A percentile compares a stretch with the other conserved stretches of the same genome.
Evolutionary conservation across 2,797 vertebrate species (phyloP).

Genomic region (Salarias fasciatus): DNA sequence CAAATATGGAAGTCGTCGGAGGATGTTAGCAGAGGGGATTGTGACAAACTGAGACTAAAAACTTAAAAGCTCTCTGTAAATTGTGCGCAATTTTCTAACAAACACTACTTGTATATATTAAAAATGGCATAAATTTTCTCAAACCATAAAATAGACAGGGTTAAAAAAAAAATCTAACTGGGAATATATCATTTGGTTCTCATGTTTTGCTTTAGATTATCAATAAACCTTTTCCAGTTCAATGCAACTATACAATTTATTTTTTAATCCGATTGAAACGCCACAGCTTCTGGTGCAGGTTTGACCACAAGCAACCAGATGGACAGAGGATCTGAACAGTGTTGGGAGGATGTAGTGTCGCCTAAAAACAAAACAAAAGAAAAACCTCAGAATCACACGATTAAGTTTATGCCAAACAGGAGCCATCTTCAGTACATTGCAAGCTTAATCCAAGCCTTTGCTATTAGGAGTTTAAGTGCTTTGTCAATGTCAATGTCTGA

Average conservation of each 20-base stretch:
- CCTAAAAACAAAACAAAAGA: conserved; percentile 8
- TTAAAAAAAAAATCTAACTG: conserved; percentile 64
- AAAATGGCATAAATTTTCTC: conserved; percentile 73
- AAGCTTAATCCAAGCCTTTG: conserved; percentile 85
- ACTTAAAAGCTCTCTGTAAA: conserved; percentile 64
- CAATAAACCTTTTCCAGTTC: conserved; percentile 68
- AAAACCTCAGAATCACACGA: conserved; percentile 56
- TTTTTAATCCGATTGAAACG: conserved; percentile 36
- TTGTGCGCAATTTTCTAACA: conserved; percentile 70
- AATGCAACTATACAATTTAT: conserved; percentile 22
- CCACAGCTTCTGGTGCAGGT: conserved; percentile 26
- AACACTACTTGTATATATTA: conserved; percentile 74
- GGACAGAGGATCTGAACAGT: conserved; percentile 59
- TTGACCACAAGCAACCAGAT: conserved; percentile 23
- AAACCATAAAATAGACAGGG: conserved; percentile 57
- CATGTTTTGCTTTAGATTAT: conserved; percentile 62
- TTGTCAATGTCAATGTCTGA: conserved; percentile 8
- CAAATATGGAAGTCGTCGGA: conserved; percentile 63
- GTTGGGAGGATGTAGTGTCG: conserved; percentile 78
- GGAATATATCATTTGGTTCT: conserved; percentile 68
- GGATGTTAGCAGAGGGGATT: conserved; percentile 62
- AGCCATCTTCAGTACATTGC: conserved; percentile 82
- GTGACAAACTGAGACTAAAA: conserved; percentile 56
- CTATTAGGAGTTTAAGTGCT: conserved; percentile 55
- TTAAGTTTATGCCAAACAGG: conserved; percentile 66